Percentiles rank a stretch among this genome's conserved stretches.
Evolutionary conservation across 2,888 invertebrate species (phyloP).

Genomic region (Nysson spinosus): DNA sequence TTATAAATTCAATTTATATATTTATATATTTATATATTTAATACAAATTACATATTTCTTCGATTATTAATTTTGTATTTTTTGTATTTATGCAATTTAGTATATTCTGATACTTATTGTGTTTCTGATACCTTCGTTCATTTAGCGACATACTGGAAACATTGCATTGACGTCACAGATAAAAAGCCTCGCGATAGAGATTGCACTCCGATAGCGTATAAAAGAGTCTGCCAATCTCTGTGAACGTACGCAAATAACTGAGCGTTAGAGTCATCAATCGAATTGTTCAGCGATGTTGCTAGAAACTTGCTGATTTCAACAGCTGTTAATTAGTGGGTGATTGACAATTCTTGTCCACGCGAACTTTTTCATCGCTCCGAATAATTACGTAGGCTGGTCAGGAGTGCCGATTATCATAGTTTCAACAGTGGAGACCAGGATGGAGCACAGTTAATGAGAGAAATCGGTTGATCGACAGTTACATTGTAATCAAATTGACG

Average conservation of each 20-base stretch:
- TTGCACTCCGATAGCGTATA: conserved; percentile 8
- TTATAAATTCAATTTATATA: too few relatives aligned
- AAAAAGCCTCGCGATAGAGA: conserved; percentile 7
- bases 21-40: too few relatives aligned
- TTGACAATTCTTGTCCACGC: conserved; percentile 1
- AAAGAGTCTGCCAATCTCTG: conserved; percentile 3
- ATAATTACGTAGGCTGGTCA: conserved; percentile 19
- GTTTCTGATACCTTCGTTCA: too few relatives aligned
- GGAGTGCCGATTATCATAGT: conserved; percentile 28
- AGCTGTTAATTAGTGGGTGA: conserved; percentile 8
- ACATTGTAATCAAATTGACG: conserved; percentile 41
- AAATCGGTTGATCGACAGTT: conserved; percentile 38
- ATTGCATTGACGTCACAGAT: conserved; percentile 2
- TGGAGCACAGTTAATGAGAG: conserved; percentile 30
- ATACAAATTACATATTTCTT: too few relatives aligned
- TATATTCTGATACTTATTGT: too few relatives aligned
- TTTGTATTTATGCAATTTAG: too few relatives aligned
- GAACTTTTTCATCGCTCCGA: conserved; percentile 8
- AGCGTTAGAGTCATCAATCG: neutral
- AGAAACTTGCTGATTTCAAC: conserved; percentile 1
- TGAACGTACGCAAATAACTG: neutral
- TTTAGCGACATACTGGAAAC: neutral
- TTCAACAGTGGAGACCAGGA: conserved; percentile 7
- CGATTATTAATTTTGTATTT: too few relatives aligned
- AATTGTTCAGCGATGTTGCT: neutral